A percentile compares a stretch with the other conserved stretches of the same genome.
These are phyloP conservation scores for Patella caerulea DNA, from an alignment of 2,888 invertebrate genomes.

Conservation along the genomic window DNA sequence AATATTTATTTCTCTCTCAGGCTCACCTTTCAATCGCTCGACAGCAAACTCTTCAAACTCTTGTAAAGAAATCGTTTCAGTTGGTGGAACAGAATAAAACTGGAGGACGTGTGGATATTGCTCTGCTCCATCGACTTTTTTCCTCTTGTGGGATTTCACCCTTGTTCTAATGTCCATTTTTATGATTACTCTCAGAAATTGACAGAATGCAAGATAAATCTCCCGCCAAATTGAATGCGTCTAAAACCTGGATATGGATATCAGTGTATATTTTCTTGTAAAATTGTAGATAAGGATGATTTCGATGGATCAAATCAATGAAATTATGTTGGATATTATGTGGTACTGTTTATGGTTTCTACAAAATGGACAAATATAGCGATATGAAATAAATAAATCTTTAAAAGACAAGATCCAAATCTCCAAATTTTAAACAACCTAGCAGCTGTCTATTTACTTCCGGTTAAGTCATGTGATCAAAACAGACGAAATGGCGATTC, in stretches of 20 bases:
- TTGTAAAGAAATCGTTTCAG: slow-evolving; percentile 80
- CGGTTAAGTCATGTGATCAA: slow-evolving; percentile 20
- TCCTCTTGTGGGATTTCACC: neutral
- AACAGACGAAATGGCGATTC: slow-evolving; percentile 48
- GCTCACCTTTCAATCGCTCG: slow-evolving; percentile 83
- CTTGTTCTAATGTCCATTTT: slow-evolving; percentile 14
- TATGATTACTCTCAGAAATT: no score
- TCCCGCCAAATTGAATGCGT: slow-evolving; percentile 33
- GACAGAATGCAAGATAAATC: neutral
- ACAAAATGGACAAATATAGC: no score
- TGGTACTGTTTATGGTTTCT: no score
- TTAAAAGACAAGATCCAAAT: neutral
- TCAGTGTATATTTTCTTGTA: no score
- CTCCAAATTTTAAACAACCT: neutral
- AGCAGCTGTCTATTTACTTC: neutral
- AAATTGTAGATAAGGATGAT: no score
- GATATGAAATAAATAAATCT: no score
- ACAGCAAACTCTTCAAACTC: slow-evolving; percentile 91
- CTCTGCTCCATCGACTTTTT: slow-evolving; percentile 19
- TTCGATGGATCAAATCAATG: no score
- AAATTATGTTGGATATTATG: no score
- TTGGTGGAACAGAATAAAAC: slow-evolving; percentile 85
- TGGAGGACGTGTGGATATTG: slow-evolving; percentile 48
- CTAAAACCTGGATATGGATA: neutral
- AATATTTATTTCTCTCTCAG: neutral